A percentile compares a stretch with the other conserved stretches of the same genome.
phyloP scores from a whole-genome alignment of 2,888 invertebrate species.

The Trichacis sp. region DNA sequence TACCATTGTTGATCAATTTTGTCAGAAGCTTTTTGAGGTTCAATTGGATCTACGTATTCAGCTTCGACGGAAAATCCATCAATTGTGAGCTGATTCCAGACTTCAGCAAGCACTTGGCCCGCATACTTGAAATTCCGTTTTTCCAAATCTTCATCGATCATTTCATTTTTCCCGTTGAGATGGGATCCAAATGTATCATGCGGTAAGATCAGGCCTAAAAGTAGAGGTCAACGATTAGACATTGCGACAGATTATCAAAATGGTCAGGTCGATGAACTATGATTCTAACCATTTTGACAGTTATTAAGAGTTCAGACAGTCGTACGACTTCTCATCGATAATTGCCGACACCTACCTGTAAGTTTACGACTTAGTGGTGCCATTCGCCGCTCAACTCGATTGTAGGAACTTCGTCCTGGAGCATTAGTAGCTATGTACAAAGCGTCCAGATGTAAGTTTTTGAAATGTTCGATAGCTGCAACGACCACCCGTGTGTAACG shows the following conservation, averaged over 20 bases:
- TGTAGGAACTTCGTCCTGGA: slow-evolving; percentile 50
- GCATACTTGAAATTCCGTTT: slow-evolving; percentile 56
- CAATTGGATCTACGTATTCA: slow-evolving; percentile 19
- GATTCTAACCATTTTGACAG: too few species aligned
- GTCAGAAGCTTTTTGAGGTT: too few species aligned
- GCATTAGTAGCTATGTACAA: slow-evolving; percentile 57
- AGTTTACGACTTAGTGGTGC: slow-evolving; percentile 58
- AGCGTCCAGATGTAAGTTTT: slow-evolving; percentile 47
- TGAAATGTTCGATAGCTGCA: slow-evolving; percentile 40
- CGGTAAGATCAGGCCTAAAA: slow-evolving; percentile 53
- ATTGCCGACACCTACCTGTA: too few species aligned
- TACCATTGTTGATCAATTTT: slow-evolving; percentile 46
- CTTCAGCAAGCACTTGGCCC: slow-evolving; percentile 52
- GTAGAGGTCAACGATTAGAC: too few species aligned
- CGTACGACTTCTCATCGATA: too few species aligned
- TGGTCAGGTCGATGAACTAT: too few species aligned
- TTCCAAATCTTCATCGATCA: slow-evolving; percentile 55
- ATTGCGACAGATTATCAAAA: too few species aligned
- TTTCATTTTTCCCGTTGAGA: slow-evolving; percentile 50
- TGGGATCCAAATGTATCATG: slow-evolving; percentile 55
- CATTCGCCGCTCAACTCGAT: slow-evolving; percentile 60
- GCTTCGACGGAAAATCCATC: slow-evolving; percentile 44
- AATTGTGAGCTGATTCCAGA: slow-evolving; percentile 52
- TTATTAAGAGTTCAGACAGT: too few species aligned
- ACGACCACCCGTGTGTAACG: too few species aligned